A percentile compares a stretch with the other conserved stretches of the same genome.
These are phyloP conservation scores for Synergus laeviventris DNA, from an alignment of 2,888 invertebrate species.

Conservation along the genomic window DNA sequence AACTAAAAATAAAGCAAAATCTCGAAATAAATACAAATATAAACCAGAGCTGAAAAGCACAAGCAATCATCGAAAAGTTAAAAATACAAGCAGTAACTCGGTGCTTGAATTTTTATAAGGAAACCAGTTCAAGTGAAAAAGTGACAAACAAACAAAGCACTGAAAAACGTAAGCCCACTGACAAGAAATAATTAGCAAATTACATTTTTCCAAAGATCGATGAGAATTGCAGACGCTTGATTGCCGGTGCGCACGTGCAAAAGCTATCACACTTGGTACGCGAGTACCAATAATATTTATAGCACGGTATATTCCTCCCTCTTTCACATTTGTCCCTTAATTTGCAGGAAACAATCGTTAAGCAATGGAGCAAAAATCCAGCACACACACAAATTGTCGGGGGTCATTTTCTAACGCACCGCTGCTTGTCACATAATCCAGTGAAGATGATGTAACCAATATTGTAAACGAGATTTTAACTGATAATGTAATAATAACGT, in stretches of 20 bases:
- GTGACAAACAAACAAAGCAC: background rate
- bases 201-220: slow-evolving; percentile 13
- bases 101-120: background rate
- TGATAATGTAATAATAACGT: background rate
- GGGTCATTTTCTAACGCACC: slow-evolving; percentile 20
- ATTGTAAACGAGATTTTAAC: background rate
- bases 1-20: background rate
- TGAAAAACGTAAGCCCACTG: background rate
- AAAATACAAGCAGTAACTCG: background rate
- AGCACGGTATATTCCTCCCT: slow-evolving; percentile 23
- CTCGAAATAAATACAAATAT: background rate
- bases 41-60: background rate
- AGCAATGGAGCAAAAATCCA: slow-evolving; percentile 19
- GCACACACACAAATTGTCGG: slow-evolving; percentile 21
- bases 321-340: slow-evolving; percentile 21
- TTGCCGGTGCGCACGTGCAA: slow-evolving; percentile 38
- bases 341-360: slow-evolving; percentile 40
- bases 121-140: background rate
- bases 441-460: background rate
- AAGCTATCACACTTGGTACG: slow-evolving; percentile 16
- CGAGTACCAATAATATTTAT: slow-evolving; percentile 19
- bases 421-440: slow-evolving; percentile 11
- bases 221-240: slow-evolving; percentile 9
- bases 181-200: background rate
- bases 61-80: background rate